Evolutionary conservation across 1,140 invertebrate genomes (phyloP).

Genomic region (Carcinoscorpius rotundicauda): DNA sequence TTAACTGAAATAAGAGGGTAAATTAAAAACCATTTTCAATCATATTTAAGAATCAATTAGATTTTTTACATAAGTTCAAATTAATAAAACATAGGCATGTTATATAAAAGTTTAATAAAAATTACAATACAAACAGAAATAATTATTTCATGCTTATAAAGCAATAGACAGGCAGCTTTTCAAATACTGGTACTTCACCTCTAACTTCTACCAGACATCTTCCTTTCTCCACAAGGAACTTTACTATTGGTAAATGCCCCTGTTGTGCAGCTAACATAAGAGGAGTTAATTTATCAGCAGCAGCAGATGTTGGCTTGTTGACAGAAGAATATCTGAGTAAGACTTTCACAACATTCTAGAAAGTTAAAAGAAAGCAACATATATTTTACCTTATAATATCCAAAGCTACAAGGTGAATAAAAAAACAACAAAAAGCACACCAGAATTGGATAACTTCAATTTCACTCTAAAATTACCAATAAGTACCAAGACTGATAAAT

Average conservation of each 20-base stretch:
- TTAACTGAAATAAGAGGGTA: too few relatives aligned
- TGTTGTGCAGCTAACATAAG: slow-evolving; percentile 38
- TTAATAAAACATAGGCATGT: too few relatives aligned
- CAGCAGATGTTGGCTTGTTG: slow-evolving; percentile 34
- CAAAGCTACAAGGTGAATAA: neutral
- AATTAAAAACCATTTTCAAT: too few relatives aligned
- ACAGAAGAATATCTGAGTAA: slow-evolving; percentile 36
- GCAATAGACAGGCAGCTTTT: too few relatives aligned
- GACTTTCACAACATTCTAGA: slow-evolving; percentile 33
- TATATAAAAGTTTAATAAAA: too few relatives aligned
- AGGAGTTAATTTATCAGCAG: slow-evolving; percentile 36
- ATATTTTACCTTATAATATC: slow-evolving; percentile 4
- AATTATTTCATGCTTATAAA: too few relatives aligned
- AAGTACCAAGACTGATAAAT: too few relatives aligned
- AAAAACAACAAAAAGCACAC: slow-evolving; percentile 4
- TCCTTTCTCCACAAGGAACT: slow-evolving; percentile 30
- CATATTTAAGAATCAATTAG: too few relatives aligned
- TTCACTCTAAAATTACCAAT: neutral
- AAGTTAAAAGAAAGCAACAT: neutral
- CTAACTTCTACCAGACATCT: too few relatives aligned
- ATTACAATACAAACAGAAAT: too few relatives aligned
- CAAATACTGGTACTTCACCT: too few relatives aligned
- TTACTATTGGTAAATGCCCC: slow-evolving; percentile 28
- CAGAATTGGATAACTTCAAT: slow-evolving; percentile 3
- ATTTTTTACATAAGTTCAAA: too few relatives aligned